Conservation (phyloP, 2,888 invertebrate genomes). For the Melanchra persicariae region DNA sequence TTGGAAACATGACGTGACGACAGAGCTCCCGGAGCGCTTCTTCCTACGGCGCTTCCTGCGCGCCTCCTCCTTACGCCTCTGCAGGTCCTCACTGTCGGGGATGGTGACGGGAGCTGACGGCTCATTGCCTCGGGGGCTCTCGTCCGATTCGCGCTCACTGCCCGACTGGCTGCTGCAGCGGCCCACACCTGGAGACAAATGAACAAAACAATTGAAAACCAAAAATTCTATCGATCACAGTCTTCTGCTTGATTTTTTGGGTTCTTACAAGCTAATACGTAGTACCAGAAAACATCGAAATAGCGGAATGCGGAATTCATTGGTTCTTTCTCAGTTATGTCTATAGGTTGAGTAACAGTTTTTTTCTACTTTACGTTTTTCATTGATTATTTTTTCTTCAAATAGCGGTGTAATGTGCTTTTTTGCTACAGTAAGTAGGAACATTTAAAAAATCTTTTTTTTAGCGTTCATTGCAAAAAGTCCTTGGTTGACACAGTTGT, state of each 20-base stretch:
- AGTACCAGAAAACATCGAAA: conserved; percentile 19
- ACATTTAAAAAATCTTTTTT: conserved; percentile 14
- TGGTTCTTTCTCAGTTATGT: conserved; percentile 33
- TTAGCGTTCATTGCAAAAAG: conserved; percentile 14
- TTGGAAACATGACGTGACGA: conserved; percentile 97
- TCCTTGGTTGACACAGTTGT: conserved; percentile 11
- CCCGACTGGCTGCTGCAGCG: conserved; percentile 90
- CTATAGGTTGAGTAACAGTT: conserved; percentile 36
- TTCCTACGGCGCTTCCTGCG: conserved; percentile 96
- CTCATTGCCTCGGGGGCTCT: conserved; percentile 84
- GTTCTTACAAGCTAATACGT: background rate
- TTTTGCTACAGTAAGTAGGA: conserved; percentile 21
- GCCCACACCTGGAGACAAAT: conserved; percentile 85
- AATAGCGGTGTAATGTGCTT: conserved; percentile 26
- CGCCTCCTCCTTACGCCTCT: conserved; percentile 96
- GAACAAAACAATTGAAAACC: conserved; percentile 33
- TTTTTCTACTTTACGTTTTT: conserved; percentile 20
- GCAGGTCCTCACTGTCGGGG: conserved; percentile 92
- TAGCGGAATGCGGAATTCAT: conserved; percentile 39
- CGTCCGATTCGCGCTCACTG: conserved; percentile 89
- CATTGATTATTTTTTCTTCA: conserved; percentile 27
- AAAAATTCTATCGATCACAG: background rate
- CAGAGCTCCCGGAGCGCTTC: conserved; percentile 96
- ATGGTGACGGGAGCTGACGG: conserved; percentile 91
- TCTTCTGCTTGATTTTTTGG: background rate